Conservation (phyloP, 2,888 invertebrate species). For the Cosmopolites sordidus region DNA sequence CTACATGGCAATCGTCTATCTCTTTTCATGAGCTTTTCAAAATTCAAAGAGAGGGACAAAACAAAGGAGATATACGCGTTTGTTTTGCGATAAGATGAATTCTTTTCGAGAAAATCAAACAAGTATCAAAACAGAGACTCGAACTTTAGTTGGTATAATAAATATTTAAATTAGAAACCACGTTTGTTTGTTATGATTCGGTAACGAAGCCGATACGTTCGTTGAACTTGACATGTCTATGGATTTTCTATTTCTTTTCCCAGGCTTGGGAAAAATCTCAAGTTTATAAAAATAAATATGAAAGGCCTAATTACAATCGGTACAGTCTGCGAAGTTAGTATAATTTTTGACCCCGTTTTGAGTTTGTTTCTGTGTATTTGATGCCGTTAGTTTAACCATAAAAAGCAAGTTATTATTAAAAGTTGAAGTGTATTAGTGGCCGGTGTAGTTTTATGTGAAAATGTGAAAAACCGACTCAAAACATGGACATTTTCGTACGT, state of each 20-base stretch:
- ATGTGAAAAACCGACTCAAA: conserved; percentile 22
- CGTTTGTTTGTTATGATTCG: conserved; percentile 27
- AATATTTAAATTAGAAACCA: conserved; percentile 20
- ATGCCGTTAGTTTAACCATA: conserved; percentile 44
- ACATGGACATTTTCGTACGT: conserved; percentile 40
- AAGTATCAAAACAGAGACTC: conserved; percentile 4
- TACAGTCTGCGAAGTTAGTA: conserved; percentile 41
- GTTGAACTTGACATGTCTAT: conserved; percentile 42
- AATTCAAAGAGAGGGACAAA: conserved; percentile 35
- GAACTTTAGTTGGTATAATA: conserved; percentile 16
- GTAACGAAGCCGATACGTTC: conserved; percentile 32
- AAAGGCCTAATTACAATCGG: conserved; percentile 46
- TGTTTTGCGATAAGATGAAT: conserved; percentile 16
- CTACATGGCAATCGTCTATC: conserved; percentile 33
- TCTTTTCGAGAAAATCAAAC: conserved; percentile 10
- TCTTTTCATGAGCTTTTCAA: conserved; percentile 37
- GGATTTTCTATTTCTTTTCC: conserved; percentile 47
- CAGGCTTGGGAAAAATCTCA: conserved; percentile 45
- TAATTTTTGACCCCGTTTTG: conserved; percentile 50
- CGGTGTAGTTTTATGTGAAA: conserved; percentile 17
- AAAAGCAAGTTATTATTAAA: conserved; percentile 37
- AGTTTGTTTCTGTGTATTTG: conserved; percentile 41
- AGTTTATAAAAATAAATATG: conserved; percentile 50
- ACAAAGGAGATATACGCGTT: conserved; percentile 19
- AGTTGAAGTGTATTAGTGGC: conserved; percentile 29